Evolutionary conservation across 2,888 invertebrate genomes (phyloP).

Genomic region (Sphinx pinastri): DNA sequence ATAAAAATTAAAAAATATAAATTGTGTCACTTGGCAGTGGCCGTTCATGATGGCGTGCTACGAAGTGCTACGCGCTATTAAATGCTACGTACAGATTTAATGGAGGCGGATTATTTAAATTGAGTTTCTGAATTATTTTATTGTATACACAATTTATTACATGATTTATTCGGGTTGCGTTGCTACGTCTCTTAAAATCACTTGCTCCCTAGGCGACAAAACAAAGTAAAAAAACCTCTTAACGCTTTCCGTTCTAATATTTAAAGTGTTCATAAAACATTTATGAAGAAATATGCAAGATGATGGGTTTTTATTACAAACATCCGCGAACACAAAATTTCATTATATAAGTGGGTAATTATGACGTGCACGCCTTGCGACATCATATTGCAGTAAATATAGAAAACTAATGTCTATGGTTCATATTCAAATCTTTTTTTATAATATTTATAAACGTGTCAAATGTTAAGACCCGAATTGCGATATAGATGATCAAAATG

Average conservation of each 20-base stretch:
- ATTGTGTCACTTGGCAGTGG: constrained; percentile 45
- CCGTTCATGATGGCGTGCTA: constrained; percentile 50
- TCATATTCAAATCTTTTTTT: not conserved
- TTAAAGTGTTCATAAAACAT: constrained; percentile 22
- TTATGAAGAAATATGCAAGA: constrained; percentile 11
- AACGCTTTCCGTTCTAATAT: constrained; percentile 20
- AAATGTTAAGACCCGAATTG: constrained; percentile 6
- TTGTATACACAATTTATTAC: constrained; percentile 6
- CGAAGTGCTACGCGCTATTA: constrained; percentile 56
- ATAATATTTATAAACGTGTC: constrained; percentile 19
- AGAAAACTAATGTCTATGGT: constrained; percentile 14
- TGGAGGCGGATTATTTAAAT: constrained; percentile 21
- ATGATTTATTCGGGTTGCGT: constrained; percentile 13
- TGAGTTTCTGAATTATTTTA: constrained; percentile 8
- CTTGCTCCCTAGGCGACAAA: constrained; percentile 8
- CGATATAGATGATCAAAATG: constrained; percentile 14
- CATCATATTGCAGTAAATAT: not conserved
- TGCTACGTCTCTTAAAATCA: constrained; percentile 1
- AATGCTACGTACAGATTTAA: constrained; percentile 47
- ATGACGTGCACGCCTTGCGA: constrained; percentile 5
- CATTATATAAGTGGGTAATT: constrained; percentile 19
- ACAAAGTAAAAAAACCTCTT: constrained; percentile 9
- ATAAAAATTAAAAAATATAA: constrained; percentile 32
- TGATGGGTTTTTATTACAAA: constrained; percentile 20
- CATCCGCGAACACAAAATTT: not conserved